These are phyloP conservation scores for Scomber colias DNA, from an alignment of 2,113 vertebrate genomes.

Conservation along the genomic window DNA sequence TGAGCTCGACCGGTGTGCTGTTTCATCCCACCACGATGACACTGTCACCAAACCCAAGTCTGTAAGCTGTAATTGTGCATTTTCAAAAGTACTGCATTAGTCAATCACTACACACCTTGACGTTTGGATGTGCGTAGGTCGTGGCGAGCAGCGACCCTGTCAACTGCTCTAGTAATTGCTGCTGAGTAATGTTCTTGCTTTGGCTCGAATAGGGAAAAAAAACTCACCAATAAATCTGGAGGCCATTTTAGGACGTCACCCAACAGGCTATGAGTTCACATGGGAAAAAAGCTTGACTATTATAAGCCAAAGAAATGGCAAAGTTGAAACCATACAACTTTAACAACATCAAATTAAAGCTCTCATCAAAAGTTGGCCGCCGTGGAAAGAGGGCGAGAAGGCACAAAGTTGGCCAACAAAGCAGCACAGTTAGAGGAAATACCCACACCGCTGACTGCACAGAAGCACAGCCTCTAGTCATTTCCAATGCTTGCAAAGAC, in stretches of 20 bases:
- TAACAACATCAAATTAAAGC: slow-evolving; percentile 82
- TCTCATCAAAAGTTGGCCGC: slow-evolving; percentile 77
- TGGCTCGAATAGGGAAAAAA: slow-evolving; percentile 49
- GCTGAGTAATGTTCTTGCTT: slow-evolving; percentile 79
- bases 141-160: slow-evolving; percentile 68
- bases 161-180: slow-evolving; percentile 74
- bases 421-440: slow-evolving; percentile 67
- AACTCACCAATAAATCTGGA: slow-evolving; percentile 77
- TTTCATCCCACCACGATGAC: slow-evolving; percentile 69
- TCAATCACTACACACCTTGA: slow-evolving; percentile 77
- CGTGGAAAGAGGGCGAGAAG: slow-evolving; percentile 67
- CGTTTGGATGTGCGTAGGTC: slow-evolving; percentile 73
- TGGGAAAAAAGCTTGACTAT: slow-evolving; percentile 46
- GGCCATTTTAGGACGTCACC: slow-evolving; percentile 80
- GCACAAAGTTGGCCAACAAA: slow-evolving; percentile 70
- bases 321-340: slow-evolving; percentile 77
- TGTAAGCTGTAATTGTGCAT: slow-evolving; percentile 72
- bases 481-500: slow-evolving; percentile 80
- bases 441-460: slow-evolving; percentile 72
- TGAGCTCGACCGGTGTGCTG: slow-evolving; percentile 63
- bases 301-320: slow-evolving; percentile 77
- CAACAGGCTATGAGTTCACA: slow-evolving; percentile 67
- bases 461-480: slow-evolving; percentile 81
- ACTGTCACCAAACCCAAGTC: slow-evolving; percentile 62
- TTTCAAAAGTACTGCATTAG: slow-evolving; percentile 65